Base-by-base conservation (phyloP, 1,140 invertebrate species). In the Heliothis virescens region DNA sequence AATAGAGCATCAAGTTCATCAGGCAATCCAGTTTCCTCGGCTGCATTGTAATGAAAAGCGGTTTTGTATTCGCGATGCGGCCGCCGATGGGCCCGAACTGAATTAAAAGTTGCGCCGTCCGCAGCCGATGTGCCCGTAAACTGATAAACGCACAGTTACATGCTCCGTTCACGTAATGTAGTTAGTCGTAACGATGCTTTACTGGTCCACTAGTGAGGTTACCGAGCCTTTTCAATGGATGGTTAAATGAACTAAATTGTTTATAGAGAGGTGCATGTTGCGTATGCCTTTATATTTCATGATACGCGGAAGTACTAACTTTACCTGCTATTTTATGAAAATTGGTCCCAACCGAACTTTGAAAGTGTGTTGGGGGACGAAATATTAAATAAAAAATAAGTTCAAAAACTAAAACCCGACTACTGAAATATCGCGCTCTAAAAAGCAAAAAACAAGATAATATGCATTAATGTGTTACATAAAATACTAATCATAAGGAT, bases 91-190 rank as follows among this genome's bases (percentile, higher is more conserved):
- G 55, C n/a, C 57, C 55, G 41, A 74, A 74, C 55, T 62, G 72
- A 74, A 74, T 74, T 74, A 74, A 74, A 74, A 74, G 34, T 74
- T 74, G 55, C n/a, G 16, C 47, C 57, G 57, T 29, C 57, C 57
- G 41, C 57, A 3, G 21, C 55, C 72, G 55, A 74, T 60, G 72
- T 18, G 41, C 34, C 53, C 41, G 72, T 74, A 74, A 74, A 60
- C 55, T 74, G 57, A 74, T 74, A 57, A 72, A 74, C 57, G 57
- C 57, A 60, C 57, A 60, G 53, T 74, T 74, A 74, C 72, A 74
- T 60, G 72, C 29, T 13, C 57, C 57, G 41, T 60, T 26, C 29
- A 74, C 72, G 55, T 74, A 74, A 74, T 29, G 57, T 16, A 48
- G 57, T 74, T 74, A 74, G 53, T 15, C n/a, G 29, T 74, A 74